Evolutionary conservation across 2,113 vertebrate species (phyloP).

Genomic region (Apistogramma diplotaenia): DNA sequence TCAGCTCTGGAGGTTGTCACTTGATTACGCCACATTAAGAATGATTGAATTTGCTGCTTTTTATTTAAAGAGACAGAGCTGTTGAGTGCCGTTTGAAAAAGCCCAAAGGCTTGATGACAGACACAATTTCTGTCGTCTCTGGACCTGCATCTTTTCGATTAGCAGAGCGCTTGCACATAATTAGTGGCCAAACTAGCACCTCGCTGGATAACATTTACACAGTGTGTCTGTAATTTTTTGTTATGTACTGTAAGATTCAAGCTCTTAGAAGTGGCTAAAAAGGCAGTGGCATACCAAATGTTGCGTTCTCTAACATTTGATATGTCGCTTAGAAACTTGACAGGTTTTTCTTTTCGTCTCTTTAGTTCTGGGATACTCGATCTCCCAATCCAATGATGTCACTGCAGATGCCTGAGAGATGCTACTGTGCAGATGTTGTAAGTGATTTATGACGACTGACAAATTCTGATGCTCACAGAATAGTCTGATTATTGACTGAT

Average conservation of each 20-base stretch:
- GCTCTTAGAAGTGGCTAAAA: too few relatives aligned
- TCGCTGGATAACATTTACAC: too few relatives aligned
- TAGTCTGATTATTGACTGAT: background rate
- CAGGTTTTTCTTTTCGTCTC: background rate
- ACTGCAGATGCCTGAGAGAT: conserved; percentile 91
- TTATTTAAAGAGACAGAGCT: background rate
- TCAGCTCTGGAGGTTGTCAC: too few relatives aligned
- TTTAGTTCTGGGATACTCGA: conserved; percentile 97
- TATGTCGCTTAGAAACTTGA: background rate
- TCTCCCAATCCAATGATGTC: conserved; percentile 98
- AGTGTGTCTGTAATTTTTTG: too few relatives aligned
- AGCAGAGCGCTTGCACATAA: too few relatives aligned
- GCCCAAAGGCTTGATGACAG: background rate
- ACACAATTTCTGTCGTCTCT: background rate
- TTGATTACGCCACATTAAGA: background rate
- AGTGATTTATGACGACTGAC: conserved; percentile 35
- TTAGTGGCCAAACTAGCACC: too few relatives aligned
- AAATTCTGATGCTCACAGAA: background rate
- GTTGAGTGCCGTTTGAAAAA: background rate
- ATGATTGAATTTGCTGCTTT: background rate
- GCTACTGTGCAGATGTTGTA: conserved; percentile 99
- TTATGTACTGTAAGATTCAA: too few relatives aligned
- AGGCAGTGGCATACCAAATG: background rate
- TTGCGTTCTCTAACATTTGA: background rate
- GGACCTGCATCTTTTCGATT: too few relatives aligned